Evolutionary conservation across 2,888 invertebrate species (phyloP), one percentile per base, ranked within the genome.

Genomic region (Taenaris catops): DNA sequence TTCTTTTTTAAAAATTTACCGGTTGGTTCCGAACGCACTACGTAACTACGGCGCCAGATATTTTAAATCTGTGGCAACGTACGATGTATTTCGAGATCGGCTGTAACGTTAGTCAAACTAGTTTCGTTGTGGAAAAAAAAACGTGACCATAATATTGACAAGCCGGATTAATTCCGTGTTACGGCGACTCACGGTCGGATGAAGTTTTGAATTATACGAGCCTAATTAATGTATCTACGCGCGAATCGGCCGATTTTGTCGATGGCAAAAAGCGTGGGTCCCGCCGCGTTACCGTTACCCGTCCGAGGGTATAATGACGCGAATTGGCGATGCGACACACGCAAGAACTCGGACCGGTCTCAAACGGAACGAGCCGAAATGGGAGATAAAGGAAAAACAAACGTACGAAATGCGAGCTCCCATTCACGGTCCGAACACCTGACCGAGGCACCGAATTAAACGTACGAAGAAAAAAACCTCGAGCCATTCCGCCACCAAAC

Each of bases 91-190:
- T 73, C 63, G 58, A 73, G 72, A 76, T 78, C 68, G 62, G 67
- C 60, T 70, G 72, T 64, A n/a, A 68, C 69, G 69, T 74, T 69
- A 72, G 63, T 60, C 55, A 67, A 78, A 80, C 76, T 66, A 69
- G 75, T 79, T 79, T 65, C 52, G 54, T 60, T 19, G n/a, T n/a
- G n/a, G n/a, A 7, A 19, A 58, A 58, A 65, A 75, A 65, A 74
- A 71, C 69, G 69, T 70, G 74, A 70, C 73, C 69, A 71, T 73
- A 75, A 73, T 70, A 75, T 75, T 72, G 78, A 35, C 34, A 21
- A 70, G 67, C 63, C 64, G 63, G 66, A 74, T 74, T 71, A 68
- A 75, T 74, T 69, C 68, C 55, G 58, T 53, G 59, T 49, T 17
- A 23, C 7, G 7, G 51, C 56, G 53, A 58, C 60, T 61, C 63